Conservation (phyloP, 2,888 invertebrate species). For the Plebejus melissa region DNA sequence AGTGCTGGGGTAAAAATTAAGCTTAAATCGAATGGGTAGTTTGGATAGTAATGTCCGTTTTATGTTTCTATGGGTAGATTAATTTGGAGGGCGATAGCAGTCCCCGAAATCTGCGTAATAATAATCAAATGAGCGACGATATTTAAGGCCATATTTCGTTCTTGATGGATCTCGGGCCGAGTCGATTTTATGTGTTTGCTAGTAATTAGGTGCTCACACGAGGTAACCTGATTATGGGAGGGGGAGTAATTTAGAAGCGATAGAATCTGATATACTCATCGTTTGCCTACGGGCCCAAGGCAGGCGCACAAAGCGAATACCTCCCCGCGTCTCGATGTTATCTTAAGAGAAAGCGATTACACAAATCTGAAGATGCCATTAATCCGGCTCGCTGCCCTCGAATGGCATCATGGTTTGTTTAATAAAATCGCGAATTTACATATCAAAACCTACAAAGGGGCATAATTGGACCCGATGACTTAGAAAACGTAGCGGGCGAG, state of each 20-base stretch:
- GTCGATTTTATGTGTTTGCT: conserved; percentile 4
- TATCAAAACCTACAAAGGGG: conserved; percentile 80
- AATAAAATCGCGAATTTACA: conserved; percentile 80
- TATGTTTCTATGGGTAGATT: conserved; percentile 70
- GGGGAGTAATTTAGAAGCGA: not conserved
- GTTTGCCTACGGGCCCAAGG: conserved; percentile 31
- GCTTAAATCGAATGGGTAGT: conserved; percentile 78
- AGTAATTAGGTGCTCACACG: conserved; percentile 6
- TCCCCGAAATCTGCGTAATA: conserved; percentile 42
- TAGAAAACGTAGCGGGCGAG: conserved; percentile 77
- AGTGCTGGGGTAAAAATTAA: conserved; percentile 78
- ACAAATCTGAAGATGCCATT: conserved; percentile 79
- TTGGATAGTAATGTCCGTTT: conserved; percentile 70
- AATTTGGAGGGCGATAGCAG: conserved; percentile 64
- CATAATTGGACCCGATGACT: conserved; percentile 80
- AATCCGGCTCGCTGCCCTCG: conserved; percentile 76
- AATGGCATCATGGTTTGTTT: conserved; percentile 79
- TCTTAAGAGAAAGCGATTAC: conserved; percentile 79
- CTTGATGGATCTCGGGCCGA: not conserved
- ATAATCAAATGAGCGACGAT: conserved; percentile 35
- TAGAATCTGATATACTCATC: conserved; percentile 38
- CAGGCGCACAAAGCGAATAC: conserved; percentile 53
- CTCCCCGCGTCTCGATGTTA: conserved; percentile 69
- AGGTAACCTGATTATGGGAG: not conserved
- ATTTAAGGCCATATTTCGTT: conserved; percentile 19